Base-by-base conservation (phyloP, 2,888 invertebrate species). In the Chrysotoxum bicinctum region DNA sequence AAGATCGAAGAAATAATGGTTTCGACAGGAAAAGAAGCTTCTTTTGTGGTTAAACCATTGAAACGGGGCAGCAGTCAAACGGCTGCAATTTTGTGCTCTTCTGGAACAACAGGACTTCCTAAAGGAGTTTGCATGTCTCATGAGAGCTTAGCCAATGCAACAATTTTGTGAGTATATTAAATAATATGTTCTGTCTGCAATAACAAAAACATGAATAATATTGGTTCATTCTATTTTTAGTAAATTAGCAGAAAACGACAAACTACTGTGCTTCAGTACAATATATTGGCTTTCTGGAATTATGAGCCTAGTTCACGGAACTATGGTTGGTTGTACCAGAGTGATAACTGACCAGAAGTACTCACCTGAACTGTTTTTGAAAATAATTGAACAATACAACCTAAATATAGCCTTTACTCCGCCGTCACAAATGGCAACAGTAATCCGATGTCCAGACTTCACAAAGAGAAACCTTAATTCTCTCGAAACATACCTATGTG, bases 271-370 rank as follows among this genome's bases (percentile, higher is more conserved):
- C 70, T 89, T 88, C 40, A 89, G 89, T 50, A 87, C 87, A 0
- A 37, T 89, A 0, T 89, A 88, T 48, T 89, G 89, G 89, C 12
- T 83, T 3, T 86, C 88, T 0, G 89, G 89, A 3, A 16, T 88
- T 0, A 0, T 69, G 3, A 52, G 35, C 4, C 52, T 89, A 3
- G 8, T 88, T 2, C 69, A 56, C 9, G 88, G 87, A 19, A 87
- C 87, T 4, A 23, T 88, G 3, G 9, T 8, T 14, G 78, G 83
- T 7, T 56, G 56, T 10, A 88, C 87, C 1, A 81, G 88, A 37
- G 62, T 89, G 2, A 88, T 89, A n/a, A 88, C 88, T 0, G 84
- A 87, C 16, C 60, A 87, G 7, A 43, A 72, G 12, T 88, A 81
- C 50, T 50, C 66, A 7, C 77, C 87, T 1, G 86, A 88, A 56